Evolutionary conservation across 2,888 invertebrate species (phyloP), one percentile per base, ranked within the genome.

Genomic region (Zhuqinia jingwanae): DNA sequence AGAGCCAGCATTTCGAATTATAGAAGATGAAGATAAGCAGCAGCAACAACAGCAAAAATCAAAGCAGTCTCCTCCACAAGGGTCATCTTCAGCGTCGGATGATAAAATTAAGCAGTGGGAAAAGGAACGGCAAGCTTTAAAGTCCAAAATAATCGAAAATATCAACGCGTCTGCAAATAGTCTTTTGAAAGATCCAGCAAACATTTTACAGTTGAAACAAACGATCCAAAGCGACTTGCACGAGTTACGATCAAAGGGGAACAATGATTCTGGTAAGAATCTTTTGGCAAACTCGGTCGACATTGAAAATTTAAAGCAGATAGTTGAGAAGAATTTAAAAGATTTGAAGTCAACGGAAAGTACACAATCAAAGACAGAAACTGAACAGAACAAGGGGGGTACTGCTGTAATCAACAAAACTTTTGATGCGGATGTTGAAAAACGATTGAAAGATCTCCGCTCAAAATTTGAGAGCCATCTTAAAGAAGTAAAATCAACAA

Each of bases 91-190:
- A 3, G 77, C 20, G 8, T n/a, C 50, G 0, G 77, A 68, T 20
- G 82, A 75, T 0, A 83, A 63, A 65, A 83, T 75, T 20, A 73
- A 50, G 20, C 73, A 82, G 15, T 82, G 81, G 81, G 60, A 82
- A 75, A 42, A 5, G 11, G 76, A 83, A 53, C 25, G 75, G 5
- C 65, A 53, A 25, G 56, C 53, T 0, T 45, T 80, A 15, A 83
- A 83, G 22, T 22, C 60, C 3, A 79, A 76, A 25, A 36, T n/a
- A 27, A 17, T 50, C 13, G 47, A 83, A n/a, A 36, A 27, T 25
- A 20, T 36, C 0, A 13, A 22, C 22, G 5, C 42, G 1, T 53
- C 79, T 0, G 70, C 36, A 36, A 36, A 68, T 11, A 65, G 47
- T 1, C 25, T 83, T 15, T n/a, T 65, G 11, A 76, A 45, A 53